Percentiles rank a stretch among this genome's conserved stretches.
Evolutionary conservation across 2,888 invertebrate genomes (phyloP).

Genomic region (Tachystola acroxantha): DNA sequence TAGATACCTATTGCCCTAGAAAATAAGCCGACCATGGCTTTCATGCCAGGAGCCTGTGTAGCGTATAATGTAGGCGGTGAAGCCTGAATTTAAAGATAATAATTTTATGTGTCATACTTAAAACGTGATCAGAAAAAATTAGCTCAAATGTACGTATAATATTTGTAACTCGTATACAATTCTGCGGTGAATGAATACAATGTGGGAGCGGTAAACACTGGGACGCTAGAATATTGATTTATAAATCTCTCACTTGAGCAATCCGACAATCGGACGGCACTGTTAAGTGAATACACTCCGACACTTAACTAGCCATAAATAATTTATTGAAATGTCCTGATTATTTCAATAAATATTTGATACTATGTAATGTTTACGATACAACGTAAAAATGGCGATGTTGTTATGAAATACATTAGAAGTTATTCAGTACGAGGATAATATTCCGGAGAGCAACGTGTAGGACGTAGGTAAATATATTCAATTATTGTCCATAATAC

Average conservation of each 20-base stretch:
- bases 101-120: no score
- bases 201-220: slow-evolving; percentile 25
- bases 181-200: neutral
- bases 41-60: slow-evolving; percentile 56
- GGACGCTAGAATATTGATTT: slow-evolving; percentile 43
- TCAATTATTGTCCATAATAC: no score
- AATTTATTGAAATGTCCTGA: no score
- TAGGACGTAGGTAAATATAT: no score
- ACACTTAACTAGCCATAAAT: slow-evolving; percentile 7
- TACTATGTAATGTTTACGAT: no score
- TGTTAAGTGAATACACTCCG: slow-evolving; percentile 20
- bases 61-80: slow-evolving; percentile 57
- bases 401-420: no score
- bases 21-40: slow-evolving; percentile 62
- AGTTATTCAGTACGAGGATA: no score
- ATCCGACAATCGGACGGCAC: slow-evolving; percentile 31
- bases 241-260: slow-evolving; percentile 33
- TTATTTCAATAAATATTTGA: no score
- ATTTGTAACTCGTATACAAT: neutral
- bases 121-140: no score
- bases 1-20: slow-evolving; percentile 67
- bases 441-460: no score
- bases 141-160: no score
- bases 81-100: slow-evolving; percentile 38
- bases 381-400: no score